Evolutionary conservation across 2,888 invertebrate genomes (phyloP), one percentile per base, ranked within the genome.

Genomic region (Eupelmus urozonus): DNA sequence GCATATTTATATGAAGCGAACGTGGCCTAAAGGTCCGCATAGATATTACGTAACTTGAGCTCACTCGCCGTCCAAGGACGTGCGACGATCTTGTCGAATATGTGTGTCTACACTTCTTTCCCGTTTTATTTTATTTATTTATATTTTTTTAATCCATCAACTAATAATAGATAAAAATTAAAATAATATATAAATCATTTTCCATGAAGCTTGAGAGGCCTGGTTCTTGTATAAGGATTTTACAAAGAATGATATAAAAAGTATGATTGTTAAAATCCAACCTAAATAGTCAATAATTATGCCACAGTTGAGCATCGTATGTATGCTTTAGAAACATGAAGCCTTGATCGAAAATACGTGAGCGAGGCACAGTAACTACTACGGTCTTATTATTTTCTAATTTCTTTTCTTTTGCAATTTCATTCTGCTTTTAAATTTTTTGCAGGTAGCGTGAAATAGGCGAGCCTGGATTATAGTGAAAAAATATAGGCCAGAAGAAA

Each of bases 381-480:
- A 45, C 55, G 25, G 2, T 45, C 13, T 45, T 45, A 49, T 4
- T 42, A 3, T 29, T 16, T 57, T 55, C 13, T 16, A 40, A 25
- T 29, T 16, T 51, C 29, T 62, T 29, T n/a, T 62, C 18, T 25
- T 45, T 45, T 59, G 3, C 0, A 45, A 13, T 45, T 9, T 45
- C 13, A 16, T 45, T 34, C 9, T 34, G 3, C 9, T 34, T 34
- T 25, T 57, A n/a, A n/a, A n/a, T 29, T 34, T 5, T 55, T 55
- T 53, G 59, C 70, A 70, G 27, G 29, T 59, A 59, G 59, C 59
- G 29, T 70, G 27, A 27, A 69, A 42, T 5, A 69, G 69, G 57
- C 45, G 55, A 67, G 45, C 27, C 23, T 59, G 59, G 27, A 42
- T 55, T 53, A 53, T 9, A 55, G 53, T 18, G 20, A 49, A 55